Base-by-base conservation (phyloP, 2,797 vertebrate species). In the Aldrovandia affinis region DNA sequence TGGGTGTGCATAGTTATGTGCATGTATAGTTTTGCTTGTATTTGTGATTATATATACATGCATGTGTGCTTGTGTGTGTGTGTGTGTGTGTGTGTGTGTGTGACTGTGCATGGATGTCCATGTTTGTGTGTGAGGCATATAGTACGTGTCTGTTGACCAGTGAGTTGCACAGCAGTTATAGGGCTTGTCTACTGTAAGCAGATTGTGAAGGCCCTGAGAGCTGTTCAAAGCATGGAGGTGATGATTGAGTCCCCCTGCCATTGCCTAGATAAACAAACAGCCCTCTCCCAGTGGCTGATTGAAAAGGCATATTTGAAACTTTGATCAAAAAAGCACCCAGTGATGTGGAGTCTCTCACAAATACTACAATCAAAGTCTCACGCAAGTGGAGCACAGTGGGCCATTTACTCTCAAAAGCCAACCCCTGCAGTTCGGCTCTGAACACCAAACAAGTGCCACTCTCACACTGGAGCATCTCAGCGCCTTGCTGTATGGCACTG, bases 11-110 rank as follows among this genome's bases (percentile, higher is more conserved):
- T 57, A 57, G 15, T n/a, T n/a, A 15, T 57, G 55, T 57, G 55
- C 14, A 57, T 20, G 18, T 52, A 8, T 8, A 8, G 14, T 52
- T 8, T 14, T 8, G 50, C 1, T 8, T 30, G 42, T 14, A 65
- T 44, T 84, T n/a, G 63, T 30, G 4, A 73, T 3, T 22, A 0
- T n/a, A 6, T 6, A 0, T n/a, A 70, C 83, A 39, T 77, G 4
- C 3, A 30, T 84, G n/a, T 55, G 61, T 42, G 22, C 20, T 52
- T 0, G 6, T 28, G 39, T 83, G n/a, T 78, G 47, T 63, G 18
- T 78, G 22, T 79, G 80, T 47, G 50, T 55, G 30, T 44, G 36
- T 44, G 44, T 70, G 78, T 84, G 55, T 83, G 47, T 77, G 63
- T 50, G 59, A 82, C n/a, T n/a, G 20, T 68, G 73, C 47, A 14